Evolutionary conservation across 1,140 invertebrate species (phyloP).

Genomic region (Drosophila cardini): DNA sequence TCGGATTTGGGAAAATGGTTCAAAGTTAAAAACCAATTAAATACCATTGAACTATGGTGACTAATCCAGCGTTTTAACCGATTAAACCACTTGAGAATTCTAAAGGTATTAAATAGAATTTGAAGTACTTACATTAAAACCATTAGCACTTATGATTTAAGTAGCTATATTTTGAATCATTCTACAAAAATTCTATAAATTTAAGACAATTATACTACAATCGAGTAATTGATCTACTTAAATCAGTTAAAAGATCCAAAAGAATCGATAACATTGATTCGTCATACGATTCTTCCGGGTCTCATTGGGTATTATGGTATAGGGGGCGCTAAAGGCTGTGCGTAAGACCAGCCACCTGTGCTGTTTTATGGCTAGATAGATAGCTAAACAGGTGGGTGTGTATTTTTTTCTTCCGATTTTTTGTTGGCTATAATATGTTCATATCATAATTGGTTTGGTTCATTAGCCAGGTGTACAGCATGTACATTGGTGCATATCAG

Average conservation of each 20-base stretch:
- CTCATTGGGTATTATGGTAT: slow-evolving; percentile 11
- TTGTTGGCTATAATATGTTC: slow-evolving; percentile 4
- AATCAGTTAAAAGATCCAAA: background rate
- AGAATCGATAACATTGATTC: background rate
- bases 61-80: no score
- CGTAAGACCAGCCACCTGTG: slow-evolving; percentile 22
- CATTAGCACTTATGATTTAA: no score
- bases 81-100: no score
- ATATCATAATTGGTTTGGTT: slow-evolving; percentile 39
- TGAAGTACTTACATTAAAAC: no score
- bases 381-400: slow-evolving; percentile 26
- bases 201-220: no score
- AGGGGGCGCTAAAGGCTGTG: background rate
- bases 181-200: no score
- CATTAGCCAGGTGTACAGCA: slow-evolving; percentile 49
- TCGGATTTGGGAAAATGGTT: no score
- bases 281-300: slow-evolving; percentile 13
- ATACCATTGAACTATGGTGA: no score
- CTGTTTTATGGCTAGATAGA: slow-evolving; percentile 1
- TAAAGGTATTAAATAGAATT: no score
- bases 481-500: slow-evolving; percentile 33
- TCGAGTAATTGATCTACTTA: no score
- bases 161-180: no score
- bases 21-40: no score
- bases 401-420: background rate